Conservation (phyloP, 2,888 invertebrate species). For the Ligdia adustata region DNA sequence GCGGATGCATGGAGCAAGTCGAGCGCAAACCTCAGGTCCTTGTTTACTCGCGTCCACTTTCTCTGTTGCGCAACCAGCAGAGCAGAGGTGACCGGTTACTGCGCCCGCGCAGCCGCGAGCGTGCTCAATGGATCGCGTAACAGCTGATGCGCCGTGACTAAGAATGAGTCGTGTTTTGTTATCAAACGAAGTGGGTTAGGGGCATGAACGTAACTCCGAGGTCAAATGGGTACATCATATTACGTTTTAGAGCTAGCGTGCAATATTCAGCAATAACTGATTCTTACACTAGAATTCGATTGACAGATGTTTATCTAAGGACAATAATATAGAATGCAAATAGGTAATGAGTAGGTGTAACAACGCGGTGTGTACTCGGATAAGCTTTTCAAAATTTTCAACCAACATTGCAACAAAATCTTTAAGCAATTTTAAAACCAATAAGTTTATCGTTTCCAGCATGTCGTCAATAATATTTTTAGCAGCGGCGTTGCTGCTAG, state of each 20-base stretch:
- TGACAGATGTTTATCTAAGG: too few species aligned
- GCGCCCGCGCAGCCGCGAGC: slow-evolving; percentile 11
- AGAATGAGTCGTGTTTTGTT: slow-evolving; percentile 17
- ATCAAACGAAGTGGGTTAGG: slow-evolving; percentile 19
- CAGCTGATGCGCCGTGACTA: slow-evolving; percentile 18
- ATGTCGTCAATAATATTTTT: slow-evolving; percentile 32
- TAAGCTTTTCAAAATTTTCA: too few species aligned
- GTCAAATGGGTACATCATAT: background rate
- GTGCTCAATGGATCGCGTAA: slow-evolving; percentile 14
- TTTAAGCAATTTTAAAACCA: too few species aligned
- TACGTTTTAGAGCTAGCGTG: too few species aligned
- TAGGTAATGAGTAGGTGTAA: too few species aligned
- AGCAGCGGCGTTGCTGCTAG: slow-evolving; percentile 34
- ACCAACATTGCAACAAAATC: too few species aligned
- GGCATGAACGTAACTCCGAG: slow-evolving; percentile 16
- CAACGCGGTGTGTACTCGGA: too few species aligned
- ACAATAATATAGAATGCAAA: too few species aligned
- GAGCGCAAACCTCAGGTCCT: slow-evolving; percentile 24
- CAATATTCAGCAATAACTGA: too few species aligned
- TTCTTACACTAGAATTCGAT: too few species aligned
- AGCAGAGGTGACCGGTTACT: slow-evolving; percentile 19
- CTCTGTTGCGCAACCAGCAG: slow-evolving; percentile 34
- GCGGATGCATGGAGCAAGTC: slow-evolving; percentile 28
- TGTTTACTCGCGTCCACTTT: slow-evolving; percentile 43
- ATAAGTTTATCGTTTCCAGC: too few species aligned